These are phyloP conservation scores for Chelonoidis abingdonii DNA, from an alignment of 2,113 vertebrate genomes.

Conservation along the genomic window DNA sequence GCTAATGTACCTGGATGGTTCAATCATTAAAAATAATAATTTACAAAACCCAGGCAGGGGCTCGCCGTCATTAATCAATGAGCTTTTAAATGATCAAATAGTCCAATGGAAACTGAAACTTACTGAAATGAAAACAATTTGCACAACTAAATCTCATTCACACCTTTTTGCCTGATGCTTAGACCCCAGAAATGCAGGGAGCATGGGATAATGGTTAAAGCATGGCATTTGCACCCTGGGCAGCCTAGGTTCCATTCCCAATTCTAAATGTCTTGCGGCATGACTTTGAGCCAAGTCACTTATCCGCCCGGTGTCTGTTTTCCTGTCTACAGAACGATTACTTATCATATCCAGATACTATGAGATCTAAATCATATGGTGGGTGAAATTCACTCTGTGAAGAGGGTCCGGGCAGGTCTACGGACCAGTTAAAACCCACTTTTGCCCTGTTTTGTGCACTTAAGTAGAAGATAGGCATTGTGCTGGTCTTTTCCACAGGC, in stretches of 20 bases:
- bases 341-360: background rate
- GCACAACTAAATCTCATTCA: background rate
- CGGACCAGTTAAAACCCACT: background rate
- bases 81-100: background rate
- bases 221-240: background rate
- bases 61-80: background rate
- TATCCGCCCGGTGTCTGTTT: background rate
- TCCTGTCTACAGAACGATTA: background rate
- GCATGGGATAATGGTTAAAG: background rate
- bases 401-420: background rate
- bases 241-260: background rate
- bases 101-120: background rate
- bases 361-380: background rate
- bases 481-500: background rate
- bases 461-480: background rate
- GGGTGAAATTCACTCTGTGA: background rate
- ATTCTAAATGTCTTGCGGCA: background rate
- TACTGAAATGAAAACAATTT: background rate
- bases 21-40: background rate
- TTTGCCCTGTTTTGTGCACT: background rate
- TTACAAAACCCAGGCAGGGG: background rate
- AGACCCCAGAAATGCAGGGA: background rate
- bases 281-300: background rate
- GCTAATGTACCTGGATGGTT: background rate
- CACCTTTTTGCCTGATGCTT: background rate